phyloP scores from a whole-genome alignment of 2,888 invertebrate species.

The Cantharis rustica region DNA sequence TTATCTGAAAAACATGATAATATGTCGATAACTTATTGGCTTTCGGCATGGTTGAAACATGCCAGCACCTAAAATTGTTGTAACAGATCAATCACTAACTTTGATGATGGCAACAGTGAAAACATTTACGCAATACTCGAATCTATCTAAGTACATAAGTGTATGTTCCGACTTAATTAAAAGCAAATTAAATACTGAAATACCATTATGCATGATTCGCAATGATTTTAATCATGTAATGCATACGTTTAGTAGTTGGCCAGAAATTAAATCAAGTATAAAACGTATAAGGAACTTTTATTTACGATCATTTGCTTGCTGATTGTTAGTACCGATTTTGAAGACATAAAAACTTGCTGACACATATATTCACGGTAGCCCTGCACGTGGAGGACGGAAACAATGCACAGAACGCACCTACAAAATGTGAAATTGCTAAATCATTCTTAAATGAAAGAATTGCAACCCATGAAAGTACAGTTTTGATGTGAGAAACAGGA shows the following conservation, averaged over 20 bases:
- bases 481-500: not conserved
- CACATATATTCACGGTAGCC: not conserved
- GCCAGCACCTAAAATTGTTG: not conserved
- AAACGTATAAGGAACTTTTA: not conserved
- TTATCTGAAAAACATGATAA: no score
- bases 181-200: not conserved
- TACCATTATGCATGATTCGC: not conserved
- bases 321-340: not conserved
- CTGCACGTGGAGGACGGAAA: not conserved
- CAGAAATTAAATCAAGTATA: not conserved
- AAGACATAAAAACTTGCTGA: not conserved
- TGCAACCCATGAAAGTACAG: not conserved
- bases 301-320: not conserved
- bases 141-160: not conserved
- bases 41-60: not conserved
- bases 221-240: constrained; percentile 1
- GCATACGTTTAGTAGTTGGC: not conserved
- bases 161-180: not conserved
- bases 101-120: not conserved
- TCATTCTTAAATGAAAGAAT: not conserved
- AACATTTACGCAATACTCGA: not conserved
- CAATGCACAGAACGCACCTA: not conserved
- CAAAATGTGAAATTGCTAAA: not conserved
- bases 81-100: not conserved
- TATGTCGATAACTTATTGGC: not conserved